Conservation (phyloP, 2,113 vertebrate genomes). For the Buteo buteo region DNA sequence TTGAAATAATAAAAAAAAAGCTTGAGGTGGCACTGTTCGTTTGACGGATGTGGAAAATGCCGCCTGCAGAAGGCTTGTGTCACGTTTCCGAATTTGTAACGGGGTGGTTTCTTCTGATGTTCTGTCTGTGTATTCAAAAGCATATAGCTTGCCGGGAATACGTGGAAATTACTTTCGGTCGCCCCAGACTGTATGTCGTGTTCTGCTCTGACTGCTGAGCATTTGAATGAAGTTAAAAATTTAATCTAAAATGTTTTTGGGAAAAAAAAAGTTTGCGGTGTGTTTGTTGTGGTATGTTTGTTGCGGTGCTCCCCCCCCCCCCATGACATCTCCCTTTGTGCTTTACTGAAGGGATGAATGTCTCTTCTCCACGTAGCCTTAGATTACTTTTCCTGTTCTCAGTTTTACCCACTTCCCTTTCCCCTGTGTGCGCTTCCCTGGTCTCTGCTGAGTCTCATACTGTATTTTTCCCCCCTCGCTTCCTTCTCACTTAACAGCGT, state of each 20-base stretch:
- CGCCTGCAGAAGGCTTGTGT: neutral
- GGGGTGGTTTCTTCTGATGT: neutral
- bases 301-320: accelerated
- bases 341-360: neutral
- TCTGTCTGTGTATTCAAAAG: neutral
- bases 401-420: neutral
- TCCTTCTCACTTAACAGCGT: neutral
- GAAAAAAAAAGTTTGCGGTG: neutral
- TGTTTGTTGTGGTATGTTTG: neutral
- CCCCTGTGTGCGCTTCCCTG: accelerated
- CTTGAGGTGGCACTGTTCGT: neutral
- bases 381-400: neutral
- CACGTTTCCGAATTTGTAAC: neutral
- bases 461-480: neutral
- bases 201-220: neutral
- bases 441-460: neutral
- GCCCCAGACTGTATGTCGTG: too few relatives aligned
- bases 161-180: neutral
- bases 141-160: neutral
- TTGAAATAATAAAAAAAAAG: neutral
- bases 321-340: neutral
- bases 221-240: neutral
- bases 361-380: neutral
- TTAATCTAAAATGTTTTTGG: neutral
- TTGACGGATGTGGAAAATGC: neutral